Base-by-base conservation (phyloP, 2,888 invertebrate genomes). In the Pammene aurita region DNA sequence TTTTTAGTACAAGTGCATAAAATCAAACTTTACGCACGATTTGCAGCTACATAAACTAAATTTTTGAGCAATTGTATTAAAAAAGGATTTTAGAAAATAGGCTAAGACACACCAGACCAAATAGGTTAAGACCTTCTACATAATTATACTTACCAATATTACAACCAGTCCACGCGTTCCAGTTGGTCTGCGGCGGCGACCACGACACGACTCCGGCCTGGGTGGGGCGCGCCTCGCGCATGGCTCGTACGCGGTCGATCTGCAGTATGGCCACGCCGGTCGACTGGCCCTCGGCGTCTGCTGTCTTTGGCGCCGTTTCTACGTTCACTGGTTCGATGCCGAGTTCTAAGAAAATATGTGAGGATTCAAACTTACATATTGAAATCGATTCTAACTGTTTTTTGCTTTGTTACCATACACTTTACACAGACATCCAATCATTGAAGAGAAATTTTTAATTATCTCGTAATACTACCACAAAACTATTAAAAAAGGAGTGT, bases 141-240 rank as follows among this genome's bases (percentile, higher is more conserved):
- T 13, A 9, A 50, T 18, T 16, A 50, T 6, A 13, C 81, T 80
- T 67, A 91, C 92, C 98, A 79, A 99, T 98, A 84, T 99, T 99
- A 80, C 97, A 98, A 0, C 96, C 96, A 14, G 96, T 96, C 99
- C 99, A 99, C 0, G 98, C 96, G 87, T 99, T 98, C 99, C 99
- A 99, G 87, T 99, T 99, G 5, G 95, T 94, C 78, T 96, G 96
- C 0, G 99, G 98, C 0, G 99, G 99, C 0, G 98, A 97, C 99
- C 99, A 99, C 0, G 98, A 95, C 0, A 99, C 97, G 0, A 98
- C 97, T 0, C 97, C 97, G 0, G 95, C 95, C 0, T 94, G 89
- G 42, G 94, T 93, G 0, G 94, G 94, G 50, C 94, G 92, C 0
- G 94, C 94, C 13, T 94, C 93, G 13, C 94, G 88, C 88, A 96